These are phyloP conservation scores for Phylloscopus whistleri DNA, from an alignment of 2,113 vertebrate species.

Conservation along the genomic window DNA sequence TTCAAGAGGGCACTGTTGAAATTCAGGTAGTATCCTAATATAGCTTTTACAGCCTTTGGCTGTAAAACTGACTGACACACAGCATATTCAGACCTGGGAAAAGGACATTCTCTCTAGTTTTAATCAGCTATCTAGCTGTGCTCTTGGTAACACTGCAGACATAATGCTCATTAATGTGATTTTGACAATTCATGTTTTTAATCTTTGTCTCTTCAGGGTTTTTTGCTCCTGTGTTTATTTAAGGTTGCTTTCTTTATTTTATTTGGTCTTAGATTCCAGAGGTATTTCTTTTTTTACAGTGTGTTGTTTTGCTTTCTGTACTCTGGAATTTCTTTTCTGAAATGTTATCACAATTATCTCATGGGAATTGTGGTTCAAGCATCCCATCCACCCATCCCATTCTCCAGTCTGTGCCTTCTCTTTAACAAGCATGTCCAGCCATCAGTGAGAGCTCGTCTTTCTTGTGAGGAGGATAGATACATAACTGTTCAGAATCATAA, in stretches of 20 bases:
- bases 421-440: neutral
- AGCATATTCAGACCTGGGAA: neutral
- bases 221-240: neutral
- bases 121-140: fast-evolving
- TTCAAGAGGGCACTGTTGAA: neutral
- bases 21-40: neutral
- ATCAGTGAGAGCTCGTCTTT: neutral
- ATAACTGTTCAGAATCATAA: neutral
- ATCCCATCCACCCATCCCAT: neutral
- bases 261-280: neutral
- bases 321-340: neutral
- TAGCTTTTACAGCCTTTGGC: neutral
- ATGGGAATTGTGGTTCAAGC: neutral
- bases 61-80: neutral
- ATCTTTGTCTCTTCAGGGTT: neutral
- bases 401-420: neutral
- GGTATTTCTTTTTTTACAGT: neutral
- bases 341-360: neutral
- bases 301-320: neutral
- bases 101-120: neutral
- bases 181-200: neutral
- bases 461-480: neutral
- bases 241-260: neutral
- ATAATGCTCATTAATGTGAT: neutral
- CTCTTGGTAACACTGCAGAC: neutral